Evolutionary conservation across 2,888 invertebrate genomes (phyloP), one percentile per base, ranked within the genome.

Genomic region (Caenorhabditis sulstoni): DNA sequence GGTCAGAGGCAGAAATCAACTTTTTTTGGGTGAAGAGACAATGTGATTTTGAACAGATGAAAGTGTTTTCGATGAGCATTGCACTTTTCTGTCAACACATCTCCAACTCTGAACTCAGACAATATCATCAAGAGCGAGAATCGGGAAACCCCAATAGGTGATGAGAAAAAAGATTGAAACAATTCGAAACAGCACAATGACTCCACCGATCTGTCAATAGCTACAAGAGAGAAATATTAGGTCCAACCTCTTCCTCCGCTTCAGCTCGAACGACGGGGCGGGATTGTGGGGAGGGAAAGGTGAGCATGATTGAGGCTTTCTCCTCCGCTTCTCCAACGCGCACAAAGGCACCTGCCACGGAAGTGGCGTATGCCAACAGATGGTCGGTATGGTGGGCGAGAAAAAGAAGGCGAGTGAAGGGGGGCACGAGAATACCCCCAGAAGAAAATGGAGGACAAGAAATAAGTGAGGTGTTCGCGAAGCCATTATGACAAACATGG

Each of bases 311-410:
- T 49, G 39, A 11, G 29, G 61, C 35, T 23, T 50, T 67, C 67
- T 45, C 23, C 50, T 41, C 11, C 58, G 58, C 29, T 39, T 44
- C 57, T 29, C 44, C 49, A 62, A 16, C 47, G 47, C 59, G 58
- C 65, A 74, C 74, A 66, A 66, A 78, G 78, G 78, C 78, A 78
- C 78, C 78, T 78, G 78, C 62, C 78, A 62, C 78, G 78, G 78
- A 78, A 78, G 71, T 78, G 68, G 62, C 71, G 64, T 65, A 73
- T 74, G 79, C 68, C 79, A 79, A 74, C 79, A 79, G 73, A 79
- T 79, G 79, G 79, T 79, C 52, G 73, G 79, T 74, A 74, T 78
- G 71, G 67, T 71, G 49, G 52, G 41, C 77, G 65, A 67, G 70
- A 76, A 77, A 67, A 77, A 68, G 62, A 67, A 14, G 58, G 47